Evolutionary conservation across 2,113 vertebrate genomes (phyloP).

Genomic region (Eonycteris spelaea): DNA sequence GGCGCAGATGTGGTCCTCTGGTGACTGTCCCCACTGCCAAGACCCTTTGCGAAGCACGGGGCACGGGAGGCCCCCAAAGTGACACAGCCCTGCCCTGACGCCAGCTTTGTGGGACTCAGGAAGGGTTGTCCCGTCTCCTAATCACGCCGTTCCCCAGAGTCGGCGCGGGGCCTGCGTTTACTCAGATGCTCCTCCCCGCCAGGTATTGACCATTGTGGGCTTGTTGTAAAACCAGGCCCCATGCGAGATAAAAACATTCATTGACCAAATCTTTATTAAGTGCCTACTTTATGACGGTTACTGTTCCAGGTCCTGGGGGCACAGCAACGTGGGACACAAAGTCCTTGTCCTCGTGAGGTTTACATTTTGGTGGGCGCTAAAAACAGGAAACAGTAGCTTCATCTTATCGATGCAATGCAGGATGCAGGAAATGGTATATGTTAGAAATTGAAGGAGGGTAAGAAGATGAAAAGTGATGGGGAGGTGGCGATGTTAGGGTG

Average conservation of each 20-base stretch:
- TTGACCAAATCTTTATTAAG: not conserved
- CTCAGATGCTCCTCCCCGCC: not conserved
- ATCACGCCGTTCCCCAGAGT: too few species aligned
- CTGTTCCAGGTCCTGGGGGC: not conserved
- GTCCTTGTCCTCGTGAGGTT: not conserved
- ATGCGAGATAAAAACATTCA: not conserved
- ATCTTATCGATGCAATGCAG: not conserved
- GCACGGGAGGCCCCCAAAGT: not conserved
- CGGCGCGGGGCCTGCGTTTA: not conserved
- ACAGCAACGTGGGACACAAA: not conserved
- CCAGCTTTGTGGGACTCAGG: not conserved
- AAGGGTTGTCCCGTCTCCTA: not conserved
- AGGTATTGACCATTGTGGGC: rapidly evolving
- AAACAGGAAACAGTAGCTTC: not conserved
- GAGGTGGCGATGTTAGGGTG: not conserved
- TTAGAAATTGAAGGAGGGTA: not conserved
- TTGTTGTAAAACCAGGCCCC: not conserved
- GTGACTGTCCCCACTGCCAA: rapidly evolving
- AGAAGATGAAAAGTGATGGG: too few species aligned
- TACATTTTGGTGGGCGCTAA: not conserved
- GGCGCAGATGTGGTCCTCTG: not conserved
- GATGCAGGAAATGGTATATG: not conserved
- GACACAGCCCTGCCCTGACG: not conserved
- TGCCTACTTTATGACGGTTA: too few species aligned
- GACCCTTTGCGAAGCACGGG: not conserved